Base-by-base conservation (phyloP, 2,888 invertebrate genomes). In the Polylopha cassiicola region DNA sequence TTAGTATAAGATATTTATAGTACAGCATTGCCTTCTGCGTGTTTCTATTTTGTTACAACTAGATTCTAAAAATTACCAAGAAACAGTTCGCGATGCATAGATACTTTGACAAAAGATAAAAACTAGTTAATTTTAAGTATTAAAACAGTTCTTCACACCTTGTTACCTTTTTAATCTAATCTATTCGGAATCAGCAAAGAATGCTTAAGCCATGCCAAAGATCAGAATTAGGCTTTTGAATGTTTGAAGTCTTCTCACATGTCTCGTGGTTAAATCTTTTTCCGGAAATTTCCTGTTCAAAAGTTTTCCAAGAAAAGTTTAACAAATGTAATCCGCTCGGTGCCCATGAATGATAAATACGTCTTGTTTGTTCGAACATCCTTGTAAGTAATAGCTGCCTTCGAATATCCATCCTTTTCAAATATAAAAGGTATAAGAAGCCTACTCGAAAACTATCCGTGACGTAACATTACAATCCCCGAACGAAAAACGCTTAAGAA, bases 1-100 rank as follows among this genome's bases (percentile, higher is more conserved):
- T 58, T 65, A 61, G 55, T 33, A 24, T 70, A 66, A 65, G 56
- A 50, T 56, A 59, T 44, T 47, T 41, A 48, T 47, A 46, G 43
- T 48, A 47, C 50, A 52, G 54, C 49, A 54, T 60, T 61, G 67
- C 67, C 67, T 69, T 67, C 62, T 61, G 57, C 57, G 53, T 58
- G 46, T 53, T 47, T 38, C 43, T 46, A 51, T 49, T 52, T 48
- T 48, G 47, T 29, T 45, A 41, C 9, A 15, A n/a, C n/a, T n/a
- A n/a, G n/a, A n/a, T n/a, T n/a, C n/a, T n/a, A n/a, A n/a, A n/a
- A n/a, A n/a, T n/a, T n/a, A n/a, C n/a, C n/a, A n/a, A n/a, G n/a
- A n/a, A n/a, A n/a, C n/a, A n/a, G n/a, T 37, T 32, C 24, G 37
- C 43, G 23, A 37, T 28, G 32, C 31, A 28, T 21, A 21, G 21